A percentile compares a stretch with the other conserved stretches of the same genome.
These are phyloP conservation scores for Pelagia noctiluca DNA, from an alignment of 30 jellyfish, hydroid and myxozoan species.

Conservation along the genomic window DNA sequence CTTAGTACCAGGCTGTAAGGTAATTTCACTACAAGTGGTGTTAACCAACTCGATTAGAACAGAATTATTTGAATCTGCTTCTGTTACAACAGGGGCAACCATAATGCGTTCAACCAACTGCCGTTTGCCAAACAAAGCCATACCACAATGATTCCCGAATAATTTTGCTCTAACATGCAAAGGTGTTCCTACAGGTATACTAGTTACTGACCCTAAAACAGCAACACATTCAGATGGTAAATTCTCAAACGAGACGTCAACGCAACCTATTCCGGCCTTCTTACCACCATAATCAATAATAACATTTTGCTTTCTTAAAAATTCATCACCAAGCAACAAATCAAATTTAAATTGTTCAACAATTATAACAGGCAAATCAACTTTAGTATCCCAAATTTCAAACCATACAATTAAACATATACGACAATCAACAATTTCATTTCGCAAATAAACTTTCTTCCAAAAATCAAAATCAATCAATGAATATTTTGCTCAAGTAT, in stretches of 20 bases:
- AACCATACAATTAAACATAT: slow-evolving; percentile 32
- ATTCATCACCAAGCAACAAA: slow-evolving; percentile 61
- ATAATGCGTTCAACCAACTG: slow-evolving; percentile 70
- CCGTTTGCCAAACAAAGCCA: slow-evolving; percentile 71
- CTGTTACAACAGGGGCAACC: slow-evolving; percentile 70
- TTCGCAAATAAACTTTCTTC: slow-evolving; percentile 20
- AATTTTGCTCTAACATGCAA: slow-evolving; percentile 69
- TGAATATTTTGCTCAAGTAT: slow-evolving; percentile 63
- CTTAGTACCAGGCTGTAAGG: slow-evolving; percentile 74
- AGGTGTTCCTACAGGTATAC: slow-evolving; percentile 71
- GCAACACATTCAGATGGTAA: slow-evolving; percentile 80
- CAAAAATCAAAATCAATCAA: slow-evolving; percentile 53
- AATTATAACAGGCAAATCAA: slow-evolving; percentile 24
- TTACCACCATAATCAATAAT: slow-evolving; percentile 61
- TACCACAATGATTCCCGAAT: slow-evolving; percentile 73
- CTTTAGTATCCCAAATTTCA: neutral
- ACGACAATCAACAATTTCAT: slow-evolving; percentile 10
- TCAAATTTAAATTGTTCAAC: slow-evolving; percentile 41
- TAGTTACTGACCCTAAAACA: slow-evolving; percentile 58
- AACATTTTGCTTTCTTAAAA: slow-evolving; percentile 41
- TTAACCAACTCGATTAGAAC: slow-evolving; percentile 60
- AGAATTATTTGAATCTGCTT: slow-evolving; percentile 71
- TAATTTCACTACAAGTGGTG: slow-evolving; percentile 63
- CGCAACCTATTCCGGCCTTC: neutral
- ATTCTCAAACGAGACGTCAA: slow-evolving; percentile 51